A percentile compares a stretch with the other conserved stretches of the same genome.
phyloP scores from a whole-genome alignment of 2,888 invertebrate species.

The Uropetala carovei region DNA sequence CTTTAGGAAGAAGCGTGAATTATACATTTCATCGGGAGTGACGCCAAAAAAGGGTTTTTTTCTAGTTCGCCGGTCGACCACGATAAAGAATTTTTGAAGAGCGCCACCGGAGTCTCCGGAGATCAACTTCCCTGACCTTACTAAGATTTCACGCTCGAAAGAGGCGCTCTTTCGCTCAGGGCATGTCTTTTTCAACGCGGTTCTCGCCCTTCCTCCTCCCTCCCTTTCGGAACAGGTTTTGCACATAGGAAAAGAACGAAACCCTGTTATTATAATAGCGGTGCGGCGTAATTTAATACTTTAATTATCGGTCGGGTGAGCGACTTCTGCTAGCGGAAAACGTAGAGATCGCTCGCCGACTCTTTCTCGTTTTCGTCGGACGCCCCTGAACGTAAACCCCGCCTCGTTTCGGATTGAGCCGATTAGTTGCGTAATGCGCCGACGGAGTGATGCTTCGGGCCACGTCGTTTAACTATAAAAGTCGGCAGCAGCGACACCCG shows the following conservation, averaged over 20 bases:
- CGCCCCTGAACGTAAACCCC: not conserved
- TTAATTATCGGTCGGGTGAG: conserved; percentile 18
- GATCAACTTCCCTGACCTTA: not conserved
- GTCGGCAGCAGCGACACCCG: not conserved
- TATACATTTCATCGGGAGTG: not conserved
- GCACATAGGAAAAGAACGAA: not conserved
- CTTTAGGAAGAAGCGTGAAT: not conserved
- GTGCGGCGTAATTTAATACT: conserved; percentile 44
- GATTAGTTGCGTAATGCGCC: conserved; percentile 21
- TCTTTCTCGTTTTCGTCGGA: not conserved
- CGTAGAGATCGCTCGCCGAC: not conserved
- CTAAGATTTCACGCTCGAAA: not conserved
- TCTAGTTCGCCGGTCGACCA: not conserved
- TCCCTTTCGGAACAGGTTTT: conserved; percentile 20
- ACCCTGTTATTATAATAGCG: conserved; percentile 54
- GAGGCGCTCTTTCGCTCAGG: too few relatives aligned
- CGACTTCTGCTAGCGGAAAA: not conserved
- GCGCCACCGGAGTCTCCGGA: not conserved
- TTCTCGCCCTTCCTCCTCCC: not conserved
- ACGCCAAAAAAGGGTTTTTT: not conserved
- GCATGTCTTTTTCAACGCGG: not conserved
- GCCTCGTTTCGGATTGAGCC: not conserved
- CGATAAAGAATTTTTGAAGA: not conserved
- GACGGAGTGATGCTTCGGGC: not conserved
- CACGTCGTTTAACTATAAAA: not conserved